Conservation (phyloP, 30 jellyfish, hydroid and myxozoan genomes). For the Phacellophora camtschatica region DNA sequence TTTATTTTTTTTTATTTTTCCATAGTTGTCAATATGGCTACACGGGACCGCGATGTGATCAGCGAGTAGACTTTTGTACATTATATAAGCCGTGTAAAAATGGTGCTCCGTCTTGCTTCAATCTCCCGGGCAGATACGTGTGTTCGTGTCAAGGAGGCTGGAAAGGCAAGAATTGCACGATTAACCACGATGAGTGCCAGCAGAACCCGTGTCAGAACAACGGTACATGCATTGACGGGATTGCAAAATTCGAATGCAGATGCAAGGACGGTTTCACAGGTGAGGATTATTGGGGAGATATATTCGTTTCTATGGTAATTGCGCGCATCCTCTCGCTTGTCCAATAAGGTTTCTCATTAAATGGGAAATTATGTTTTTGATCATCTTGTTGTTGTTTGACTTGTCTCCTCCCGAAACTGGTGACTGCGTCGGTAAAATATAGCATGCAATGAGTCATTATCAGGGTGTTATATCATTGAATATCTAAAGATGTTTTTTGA, state of each 20-base stretch:
- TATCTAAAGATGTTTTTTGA: too few species aligned
- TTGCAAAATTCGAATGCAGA: slow-evolving; percentile 48
- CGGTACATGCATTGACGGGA: slow-evolving; percentile 69
- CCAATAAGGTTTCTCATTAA: too few species aligned
- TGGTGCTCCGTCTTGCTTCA: slow-evolving; percentile 52
- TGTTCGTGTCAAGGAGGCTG: slow-evolving; percentile 75
- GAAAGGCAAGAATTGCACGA: slow-evolving; percentile 63
- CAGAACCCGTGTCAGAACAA: slow-evolving; percentile 61
- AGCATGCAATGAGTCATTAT: too few species aligned
- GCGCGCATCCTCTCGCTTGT: too few species aligned
- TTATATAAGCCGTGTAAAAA: slow-evolving; percentile 58
- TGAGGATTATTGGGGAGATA: too few species aligned
- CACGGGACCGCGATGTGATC: slow-evolving; percentile 68
- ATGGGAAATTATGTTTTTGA: too few species aligned
- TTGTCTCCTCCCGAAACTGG: too few species aligned
- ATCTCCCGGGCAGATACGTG: slow-evolving; percentile 3
- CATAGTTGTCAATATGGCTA: slow-evolving; percentile 28
- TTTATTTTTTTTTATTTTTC: not conserved
- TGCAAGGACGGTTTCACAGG: slow-evolving; percentile 78
- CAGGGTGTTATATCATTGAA: too few species aligned
- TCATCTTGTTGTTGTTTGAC: too few species aligned
- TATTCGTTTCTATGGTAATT: too few species aligned
- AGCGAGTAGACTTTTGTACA: slow-evolving; percentile 33
- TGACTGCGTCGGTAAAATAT: too few species aligned
- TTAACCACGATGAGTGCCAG: slow-evolving; percentile 55